These are phyloP conservation scores for Hesperia comma DNA, from an alignment of 2,888 invertebrate genomes.

Conservation along the genomic window DNA sequence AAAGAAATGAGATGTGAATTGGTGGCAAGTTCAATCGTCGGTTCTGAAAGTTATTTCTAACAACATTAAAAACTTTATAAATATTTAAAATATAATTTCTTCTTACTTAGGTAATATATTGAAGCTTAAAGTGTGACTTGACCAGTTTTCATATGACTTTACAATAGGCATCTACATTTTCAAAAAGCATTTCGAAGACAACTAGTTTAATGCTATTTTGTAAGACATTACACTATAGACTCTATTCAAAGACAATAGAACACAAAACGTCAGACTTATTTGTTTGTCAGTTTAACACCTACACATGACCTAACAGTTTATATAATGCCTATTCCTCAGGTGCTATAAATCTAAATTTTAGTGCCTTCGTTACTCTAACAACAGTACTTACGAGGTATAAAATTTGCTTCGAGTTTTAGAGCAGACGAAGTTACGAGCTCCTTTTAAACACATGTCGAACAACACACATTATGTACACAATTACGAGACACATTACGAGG, in stretches of 20 bases:
- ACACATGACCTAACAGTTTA: slow-evolving; percentile 29
- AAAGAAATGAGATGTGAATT: no score
- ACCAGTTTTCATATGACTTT: no score
- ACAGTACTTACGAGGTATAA: slow-evolving; percentile 25
- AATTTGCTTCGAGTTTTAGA: slow-evolving; percentile 22
- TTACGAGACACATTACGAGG: not conserved
- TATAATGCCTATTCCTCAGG: slow-evolving; percentile 20
- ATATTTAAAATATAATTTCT: no score
- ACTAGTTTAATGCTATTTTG: not conserved
- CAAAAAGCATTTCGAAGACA: slow-evolving; percentile 9
- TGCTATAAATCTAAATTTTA: slow-evolving; percentile 23
- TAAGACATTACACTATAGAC: not conserved
- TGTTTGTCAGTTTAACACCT: slow-evolving; percentile 17
- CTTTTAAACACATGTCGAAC: slow-evolving; percentile 5
- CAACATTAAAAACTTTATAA: no score
- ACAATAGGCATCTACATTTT: not conserved
- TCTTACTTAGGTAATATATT: no score
- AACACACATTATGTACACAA: slow-evolving; percentile 5
- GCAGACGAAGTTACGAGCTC: slow-evolving; percentile 7
- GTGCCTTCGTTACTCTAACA: slow-evolving; percentile 21
- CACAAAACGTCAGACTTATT: not conserved
- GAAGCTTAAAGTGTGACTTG: no score
- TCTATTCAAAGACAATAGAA: not conserved
- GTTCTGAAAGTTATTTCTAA: no score
- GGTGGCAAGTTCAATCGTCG: no score